Evolutionary conservation across 2,113 vertebrate species (phyloP).

Genomic region (Chloebia gouldiae): DNA sequence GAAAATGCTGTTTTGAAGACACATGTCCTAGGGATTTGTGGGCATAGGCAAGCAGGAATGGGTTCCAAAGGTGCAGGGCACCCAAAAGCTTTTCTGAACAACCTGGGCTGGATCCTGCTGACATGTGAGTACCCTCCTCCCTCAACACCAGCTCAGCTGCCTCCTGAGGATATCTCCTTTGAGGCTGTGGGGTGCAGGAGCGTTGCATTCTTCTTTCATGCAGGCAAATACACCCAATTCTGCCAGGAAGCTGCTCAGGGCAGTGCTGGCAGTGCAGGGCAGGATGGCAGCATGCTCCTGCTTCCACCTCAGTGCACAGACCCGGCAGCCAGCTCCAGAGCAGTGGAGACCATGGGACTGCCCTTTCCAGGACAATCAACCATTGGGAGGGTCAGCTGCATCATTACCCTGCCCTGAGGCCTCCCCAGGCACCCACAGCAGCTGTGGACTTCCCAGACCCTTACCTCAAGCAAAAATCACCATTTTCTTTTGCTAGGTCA

Average conservation of each 20-base stretch:
- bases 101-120: neutral
- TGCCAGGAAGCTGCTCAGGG: neutral
- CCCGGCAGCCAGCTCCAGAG: neutral
- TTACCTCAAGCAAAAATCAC: neutral
- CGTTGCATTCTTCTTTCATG: neutral
- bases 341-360: neutral
- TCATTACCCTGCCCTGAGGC: neutral
- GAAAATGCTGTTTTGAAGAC: neutral
- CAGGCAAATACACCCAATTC: accelerated
- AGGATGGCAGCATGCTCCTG: neutral
- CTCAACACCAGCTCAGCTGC: accelerated
- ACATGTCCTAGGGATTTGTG: neutral
- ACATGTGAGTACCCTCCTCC: neutral
- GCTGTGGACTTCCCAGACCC: neutral
- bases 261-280: neutral
- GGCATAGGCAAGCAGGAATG: neutral
- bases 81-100: neutral
- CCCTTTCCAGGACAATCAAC: neutral
- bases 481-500: neutral
- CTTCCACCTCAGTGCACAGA: neutral
- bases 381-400: accelerated
- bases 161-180: neutral
- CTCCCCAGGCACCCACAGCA: neutral
- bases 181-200: neutral
- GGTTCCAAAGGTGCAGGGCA: neutral